Evolutionary conservation across 2,113 vertebrate genomes (phyloP).

Genomic region (Phainopepla nitens): DNA sequence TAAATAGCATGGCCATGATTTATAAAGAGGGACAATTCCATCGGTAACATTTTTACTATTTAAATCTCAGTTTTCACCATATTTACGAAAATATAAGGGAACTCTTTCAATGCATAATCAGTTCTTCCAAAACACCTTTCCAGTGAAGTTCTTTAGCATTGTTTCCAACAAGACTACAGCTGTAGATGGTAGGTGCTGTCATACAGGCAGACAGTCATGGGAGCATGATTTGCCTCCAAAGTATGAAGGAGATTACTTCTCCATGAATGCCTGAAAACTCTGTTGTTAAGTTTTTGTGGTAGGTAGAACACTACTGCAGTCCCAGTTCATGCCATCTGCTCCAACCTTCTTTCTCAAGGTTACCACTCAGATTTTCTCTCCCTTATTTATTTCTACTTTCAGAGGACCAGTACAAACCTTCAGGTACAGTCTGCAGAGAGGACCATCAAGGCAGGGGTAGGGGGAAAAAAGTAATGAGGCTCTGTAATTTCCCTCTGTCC

Average conservation of each 20-base stretch:
- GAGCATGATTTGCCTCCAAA: neutral
- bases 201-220: fast-evolving
- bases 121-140: neutral
- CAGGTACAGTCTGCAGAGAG: neutral
- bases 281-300: neutral
- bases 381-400: neutral
- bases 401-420: neutral
- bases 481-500: neutral
- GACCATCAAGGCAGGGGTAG: neutral
- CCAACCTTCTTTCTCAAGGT: neutral
- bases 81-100: neutral
- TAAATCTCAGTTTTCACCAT: neutral
- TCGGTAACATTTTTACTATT: neutral
- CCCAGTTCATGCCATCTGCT: neutral
- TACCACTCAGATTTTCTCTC: neutral
- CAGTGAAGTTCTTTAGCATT: neutral
- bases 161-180: neutral
- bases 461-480: neutral
- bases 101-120: neutral
- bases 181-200: neutral
- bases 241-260: neutral
- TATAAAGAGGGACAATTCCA: neutral
- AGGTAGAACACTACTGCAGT: neutral
- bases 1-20: neutral
- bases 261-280: neutral